Conservation (phyloP, 1,140 invertebrate species). For the Megathymus violae region DNA sequence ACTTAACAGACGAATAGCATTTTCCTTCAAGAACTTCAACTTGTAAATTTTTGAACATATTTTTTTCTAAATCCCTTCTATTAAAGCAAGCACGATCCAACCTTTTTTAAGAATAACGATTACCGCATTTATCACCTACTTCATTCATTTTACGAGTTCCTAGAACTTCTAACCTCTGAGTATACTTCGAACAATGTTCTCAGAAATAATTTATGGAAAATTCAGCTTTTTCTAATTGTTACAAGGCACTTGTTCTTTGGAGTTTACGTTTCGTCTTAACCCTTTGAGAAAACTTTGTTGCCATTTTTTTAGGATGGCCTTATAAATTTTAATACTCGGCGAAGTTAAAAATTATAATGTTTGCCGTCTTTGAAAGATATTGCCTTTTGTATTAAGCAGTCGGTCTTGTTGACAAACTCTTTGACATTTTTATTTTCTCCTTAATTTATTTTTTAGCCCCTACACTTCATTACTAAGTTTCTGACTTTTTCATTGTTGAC, state of each 20-base stretch:
- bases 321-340: slow-evolving; percentile 16
- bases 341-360: slow-evolving; percentile 5
- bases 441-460: neutral
- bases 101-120: neutral
- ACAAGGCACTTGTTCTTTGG: slow-evolving; percentile 27
- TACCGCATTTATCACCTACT: slow-evolving; percentile 7
- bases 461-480: too few relatives aligned
- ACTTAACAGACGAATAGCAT: slow-evolving; percentile 4
- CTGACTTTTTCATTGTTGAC: too few relatives aligned
- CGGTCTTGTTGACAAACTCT: neutral
- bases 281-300: slow-evolving; percentile 28
- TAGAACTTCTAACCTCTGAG: slow-evolving; percentile 10
- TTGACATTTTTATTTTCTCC: neutral
- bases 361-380: slow-evolving; percentile 14
- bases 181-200: slow-evolving; percentile 14
- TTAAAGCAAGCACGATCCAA: neutral
- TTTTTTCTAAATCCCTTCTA: neutral
- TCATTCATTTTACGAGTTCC: slow-evolving; percentile 16
- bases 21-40: too few relatives aligned
- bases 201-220: slow-evolving; percentile 10
- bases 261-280: slow-evolving; percentile 30
- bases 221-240: slow-evolving; percentile 20
- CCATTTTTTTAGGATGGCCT: slow-evolving; percentile 10
- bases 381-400: slow-evolving; percentile 10
- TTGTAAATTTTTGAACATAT: neutral